Percentiles rank a stretch among this genome's conserved stretches.
Evolutionary conservation across 2,113 vertebrate genomes (phyloP).

Genomic region (Tragelaphus scriptus): DNA sequence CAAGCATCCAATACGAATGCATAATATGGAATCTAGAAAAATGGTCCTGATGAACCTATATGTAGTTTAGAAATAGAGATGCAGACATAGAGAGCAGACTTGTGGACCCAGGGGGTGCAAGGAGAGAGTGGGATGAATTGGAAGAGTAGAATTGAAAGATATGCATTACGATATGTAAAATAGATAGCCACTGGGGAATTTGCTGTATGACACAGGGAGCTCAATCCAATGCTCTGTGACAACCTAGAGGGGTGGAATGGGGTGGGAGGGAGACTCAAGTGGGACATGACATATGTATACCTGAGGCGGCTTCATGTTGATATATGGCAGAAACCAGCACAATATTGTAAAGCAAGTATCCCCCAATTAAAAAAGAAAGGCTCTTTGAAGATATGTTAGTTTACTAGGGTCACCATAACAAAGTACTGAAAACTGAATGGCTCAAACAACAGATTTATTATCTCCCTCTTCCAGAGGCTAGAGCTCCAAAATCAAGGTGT

Average conservation of each 20-base stretch:
- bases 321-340: background rate
- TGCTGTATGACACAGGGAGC: background rate
- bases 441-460: background rate
- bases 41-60: background rate
- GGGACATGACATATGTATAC: background rate
- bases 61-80: background rate
- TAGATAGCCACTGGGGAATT: background rate
- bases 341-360: background rate
- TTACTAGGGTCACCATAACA: background rate
- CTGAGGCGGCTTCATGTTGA: background rate
- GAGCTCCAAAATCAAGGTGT: background rate
- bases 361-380: background rate
- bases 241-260: background rate
- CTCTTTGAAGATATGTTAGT: background rate
- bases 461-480: background rate
- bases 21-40: background rate
- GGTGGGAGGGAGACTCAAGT: background rate
- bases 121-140: background rate
- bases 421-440: background rate
- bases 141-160: background rate
- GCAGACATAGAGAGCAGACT: background rate
- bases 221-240: background rate
- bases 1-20: background rate
- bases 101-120: background rate
- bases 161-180: background rate